Percentiles rank a stretch among this genome's conserved stretches.
phyloP scores from a whole-genome alignment of 2,888 invertebrate genomes.

The Dolomedes plantarius region DNA sequence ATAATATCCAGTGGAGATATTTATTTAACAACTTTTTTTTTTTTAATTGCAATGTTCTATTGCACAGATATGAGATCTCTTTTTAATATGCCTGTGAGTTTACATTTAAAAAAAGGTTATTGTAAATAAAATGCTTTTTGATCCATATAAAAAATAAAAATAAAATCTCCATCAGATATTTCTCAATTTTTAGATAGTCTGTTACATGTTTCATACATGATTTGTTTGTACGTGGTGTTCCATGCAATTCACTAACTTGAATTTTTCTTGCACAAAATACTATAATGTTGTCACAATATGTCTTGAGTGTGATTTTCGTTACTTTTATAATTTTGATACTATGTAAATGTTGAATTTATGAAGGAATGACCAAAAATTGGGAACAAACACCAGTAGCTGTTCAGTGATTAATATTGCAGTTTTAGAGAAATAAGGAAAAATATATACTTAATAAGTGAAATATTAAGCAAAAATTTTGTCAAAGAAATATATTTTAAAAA shows the following conservation, averaged over 20 bases:
- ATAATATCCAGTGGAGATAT: too few species aligned
- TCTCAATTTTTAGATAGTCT: background rate
- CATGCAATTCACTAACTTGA: constrained; percentile 8
- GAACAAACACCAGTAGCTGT: constrained; percentile 32
- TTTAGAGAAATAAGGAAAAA: background rate
- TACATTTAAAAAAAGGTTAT: too few species aligned
- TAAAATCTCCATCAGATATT: constrained; percentile 19
- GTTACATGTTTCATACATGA: background rate
- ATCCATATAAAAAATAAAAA: background rate
- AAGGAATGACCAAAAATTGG: constrained; percentile 44
- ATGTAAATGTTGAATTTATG: constrained; percentile 11
- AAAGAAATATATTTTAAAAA: too few species aligned
- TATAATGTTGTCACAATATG: constrained; percentile 37
- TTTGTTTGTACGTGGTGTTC: constrained; percentile 23
- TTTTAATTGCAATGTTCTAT: too few species aligned
- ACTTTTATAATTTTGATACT: constrained; percentile 71
- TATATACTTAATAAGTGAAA: background rate
- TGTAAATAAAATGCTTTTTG: too few species aligned
- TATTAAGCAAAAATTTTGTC: too few species aligned
- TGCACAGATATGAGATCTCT: too few species aligned
- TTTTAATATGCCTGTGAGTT: too few species aligned
- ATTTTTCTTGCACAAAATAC: constrained; percentile 46
- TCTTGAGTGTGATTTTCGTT: constrained; percentile 41
- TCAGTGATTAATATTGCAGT: constrained; percentile 17
- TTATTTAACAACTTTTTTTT: too few species aligned